Base-by-base conservation (phyloP, 2,113 vertebrate species). In the Peromyscus maniculatus region DNA sequence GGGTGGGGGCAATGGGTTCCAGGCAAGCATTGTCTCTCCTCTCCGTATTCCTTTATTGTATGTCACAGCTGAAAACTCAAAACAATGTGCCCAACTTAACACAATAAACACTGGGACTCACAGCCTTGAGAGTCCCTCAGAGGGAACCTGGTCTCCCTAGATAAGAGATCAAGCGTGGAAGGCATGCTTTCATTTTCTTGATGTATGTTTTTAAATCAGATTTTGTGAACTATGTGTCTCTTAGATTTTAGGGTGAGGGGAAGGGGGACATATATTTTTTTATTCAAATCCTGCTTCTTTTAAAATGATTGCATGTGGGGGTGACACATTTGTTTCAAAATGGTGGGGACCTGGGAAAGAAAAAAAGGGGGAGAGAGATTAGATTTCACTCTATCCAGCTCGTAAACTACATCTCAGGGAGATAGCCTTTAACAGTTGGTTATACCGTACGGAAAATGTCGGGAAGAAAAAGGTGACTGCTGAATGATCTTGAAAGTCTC, bases 161-260 rank as follows among this genome's bases (percentile, higher is more conserved):
- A 98, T 98, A 98, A 98, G 97, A 98, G 94, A 98, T 97, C 97
- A 98, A 97, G 97, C 46, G 36, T 89, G 55, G 33, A 91, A 55
- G 64, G 24, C n/a, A 39, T 87, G 94, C 93, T 98, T 97, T 96
- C 66, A 96, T 96, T 97, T 97, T 97, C 75, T 95, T 72, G 39
- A 72, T 33, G 89, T 80, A 11, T 86, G 89, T 93, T 97, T 98
- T 94, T 36, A 92, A 90, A 87, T 43, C 74, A 90, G 57, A 88
- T 67, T 90, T 86, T 75, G 95, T 77, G 82, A 87, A 88, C 52
- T 66, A 72, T 39, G 46, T n/a, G 62, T 69, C 90, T 93, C 82
- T 74, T 87, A 69, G 80, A 75, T 79, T 91, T 95, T 83, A 43
- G 80, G 43, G 69, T 57, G 36, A 95, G 82, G 87, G 33, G 77